Conservation (phyloP, 1,140 invertebrate genomes). For the Cataglyphis hispanica region DNA sequence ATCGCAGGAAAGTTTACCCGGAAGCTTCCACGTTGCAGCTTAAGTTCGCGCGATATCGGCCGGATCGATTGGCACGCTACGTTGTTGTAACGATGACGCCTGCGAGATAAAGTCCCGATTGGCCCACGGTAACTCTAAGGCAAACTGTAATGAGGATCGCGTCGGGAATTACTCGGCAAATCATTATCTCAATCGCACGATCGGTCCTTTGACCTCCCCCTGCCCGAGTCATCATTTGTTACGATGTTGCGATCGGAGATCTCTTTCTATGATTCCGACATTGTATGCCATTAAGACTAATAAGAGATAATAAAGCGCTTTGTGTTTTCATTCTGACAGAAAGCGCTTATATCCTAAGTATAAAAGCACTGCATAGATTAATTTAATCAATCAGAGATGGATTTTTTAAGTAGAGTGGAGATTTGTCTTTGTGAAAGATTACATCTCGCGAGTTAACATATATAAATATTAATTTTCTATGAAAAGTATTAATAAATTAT, state of each 20-base stretch:
- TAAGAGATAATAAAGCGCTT: not conserved
- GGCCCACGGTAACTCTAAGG: slow-evolving; percentile 79
- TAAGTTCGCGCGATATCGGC: slow-evolving; percentile 81
- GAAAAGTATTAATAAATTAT: too few species aligned
- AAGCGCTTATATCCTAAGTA: too few species aligned
- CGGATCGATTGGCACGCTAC: slow-evolving; percentile 81
- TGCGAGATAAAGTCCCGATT: slow-evolving; percentile 83
- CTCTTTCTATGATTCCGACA: not conserved
- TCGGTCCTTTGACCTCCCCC: slow-evolving; percentile 21
- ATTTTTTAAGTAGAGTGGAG: not conserved
- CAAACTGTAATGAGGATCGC: slow-evolving; percentile 81
- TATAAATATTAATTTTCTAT: not conserved
- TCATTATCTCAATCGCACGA: slow-evolving; percentile 77
- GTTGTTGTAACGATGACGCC: slow-evolving; percentile 83
- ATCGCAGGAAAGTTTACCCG: slow-evolving; percentile 74
- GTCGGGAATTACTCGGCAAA: slow-evolving; percentile 77
- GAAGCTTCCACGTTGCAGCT: slow-evolving; percentile 72
- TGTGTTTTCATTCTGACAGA: not conserved
- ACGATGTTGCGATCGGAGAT: not conserved
- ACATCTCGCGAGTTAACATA: not conserved
- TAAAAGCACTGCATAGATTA: not conserved
- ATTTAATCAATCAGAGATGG: not conserved
- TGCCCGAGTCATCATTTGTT: not conserved
- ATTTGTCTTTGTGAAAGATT: not conserved
- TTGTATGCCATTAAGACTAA: not conserved